Base-by-base conservation (phyloP, 2,888 invertebrate species). In the Phengaris alcon region DNA sequence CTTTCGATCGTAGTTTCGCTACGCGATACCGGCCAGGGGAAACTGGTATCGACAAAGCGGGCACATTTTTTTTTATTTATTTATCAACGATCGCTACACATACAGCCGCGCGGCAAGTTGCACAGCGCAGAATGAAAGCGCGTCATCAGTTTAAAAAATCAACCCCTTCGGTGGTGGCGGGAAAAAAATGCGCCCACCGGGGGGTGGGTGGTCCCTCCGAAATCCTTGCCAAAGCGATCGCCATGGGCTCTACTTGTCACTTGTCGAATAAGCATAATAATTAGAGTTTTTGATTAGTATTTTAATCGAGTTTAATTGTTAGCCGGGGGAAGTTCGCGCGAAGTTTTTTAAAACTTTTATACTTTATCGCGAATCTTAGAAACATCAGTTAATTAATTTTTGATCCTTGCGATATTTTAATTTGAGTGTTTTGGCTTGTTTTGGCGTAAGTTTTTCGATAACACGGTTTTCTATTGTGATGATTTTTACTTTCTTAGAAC, bases 91-190 rank as follows among this genome's bases (percentile, higher is more conserved):
- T 82, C 86, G 85, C 86, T 85, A 88, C 90, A 89, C 90, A 90
- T 90, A 93, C 93, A 92, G 88, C 93, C 91, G 92, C 90, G 90
- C 93, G 89, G 88, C 87, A 87, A 93, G 90, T 93, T 93, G 93
- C 93, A 92, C 90, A 88, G 89, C 90, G 91, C 91, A 90, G 93
- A 94, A 94, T 94, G 94, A 91, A 93, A 93, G 93, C 93, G 93
- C 94, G 93, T 94, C 94, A 94, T 94, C 94, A 93, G 93, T 93
- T 94, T 94, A 93, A 94, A 94, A 94, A 94, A 94, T 93, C 93
- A 94, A 94, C 93, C 93, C 93, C 93, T 91, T 93, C 83, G 85
- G 86, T 88, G 92, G 90, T 88, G 90, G 90, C 86, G 86, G 89
- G 88, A 91, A 93, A 93, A 70, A 93, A 92, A 89, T 87, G 88